Base-by-base conservation (phyloP, 2,888 invertebrate genomes). In the Drosophila suboccidentalis region DNA sequence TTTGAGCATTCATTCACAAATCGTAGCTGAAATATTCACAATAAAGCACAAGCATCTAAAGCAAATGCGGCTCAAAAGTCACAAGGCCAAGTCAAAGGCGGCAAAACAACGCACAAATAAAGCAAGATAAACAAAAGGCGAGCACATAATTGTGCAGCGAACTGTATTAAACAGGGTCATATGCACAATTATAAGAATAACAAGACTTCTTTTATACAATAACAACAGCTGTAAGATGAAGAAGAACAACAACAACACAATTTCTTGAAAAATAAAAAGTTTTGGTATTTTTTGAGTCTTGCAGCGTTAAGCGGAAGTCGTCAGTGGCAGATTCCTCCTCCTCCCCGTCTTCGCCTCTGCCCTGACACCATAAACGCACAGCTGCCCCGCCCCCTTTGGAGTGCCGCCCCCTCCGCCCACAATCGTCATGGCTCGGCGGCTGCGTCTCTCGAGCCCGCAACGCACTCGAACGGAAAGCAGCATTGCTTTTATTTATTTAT, bases 81-180 rank as follows among this genome's bases (percentile, higher is more conserved):
- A 66, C 43, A 77, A 67, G 77, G 70, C 63, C 43, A 68, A 29
- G 55, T 22, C 53, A 41, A 36, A 43, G 49, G 62, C 47, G 29
- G 34, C 47, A 29, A 26, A 47, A 47, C 53, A 57, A 15, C 44
- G 19, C 32, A 19, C 19, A 43, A 32, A n/a, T 29, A 47, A 46
- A 47, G 66, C 62, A 51, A 47, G 66, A 63, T 65, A 64, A 71
- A 54, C 68, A 64, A 67, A 68, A 64, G 75, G 49, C 57, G 72
- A 70, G 73, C 73, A 71, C 65, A 80, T 67, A 86, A 83, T 89
- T 85, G 89, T 75, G 72, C 85, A 76, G 65, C 80, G 85, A 85
- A 85, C 89, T 85, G 89, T 89, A 81, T 78, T 89, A 85, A 85
- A 83, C 83, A 83, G 89, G 85, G 85, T 86, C 85, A 89, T 88